Conservation (phyloP, 2,113 vertebrate genomes). For the Bambusicola thoracicus region DNA sequence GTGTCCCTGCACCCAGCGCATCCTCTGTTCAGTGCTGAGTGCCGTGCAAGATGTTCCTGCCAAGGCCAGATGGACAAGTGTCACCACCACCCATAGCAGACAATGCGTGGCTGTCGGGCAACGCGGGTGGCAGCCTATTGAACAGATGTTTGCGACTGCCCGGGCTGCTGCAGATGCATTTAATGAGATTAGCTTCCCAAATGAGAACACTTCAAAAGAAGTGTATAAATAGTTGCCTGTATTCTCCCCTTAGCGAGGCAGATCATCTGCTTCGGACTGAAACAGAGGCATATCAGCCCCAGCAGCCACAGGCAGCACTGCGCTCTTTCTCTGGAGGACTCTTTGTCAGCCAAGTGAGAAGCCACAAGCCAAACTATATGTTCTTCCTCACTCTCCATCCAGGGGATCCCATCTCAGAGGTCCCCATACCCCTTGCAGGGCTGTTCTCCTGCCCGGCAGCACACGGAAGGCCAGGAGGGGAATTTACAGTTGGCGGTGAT, state of each 20-base stretch:
- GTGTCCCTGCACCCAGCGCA: background rate
- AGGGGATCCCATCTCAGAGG: background rate
- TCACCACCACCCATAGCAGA: accelerated
- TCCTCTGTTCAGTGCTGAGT: background rate
- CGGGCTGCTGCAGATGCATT: background rate
- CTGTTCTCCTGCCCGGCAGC: background rate
- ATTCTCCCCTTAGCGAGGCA: background rate
- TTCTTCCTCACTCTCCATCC: background rate
- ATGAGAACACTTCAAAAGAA: background rate
- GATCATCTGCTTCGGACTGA: background rate
- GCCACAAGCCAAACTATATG: accelerated
- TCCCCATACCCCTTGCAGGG: too few relatives aligned
- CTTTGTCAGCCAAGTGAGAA: background rate
- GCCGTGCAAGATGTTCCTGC: accelerated
- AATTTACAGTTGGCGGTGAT: background rate
- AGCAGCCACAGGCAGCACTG: background rate
- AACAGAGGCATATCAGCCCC: background rate
- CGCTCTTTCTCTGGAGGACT: background rate
- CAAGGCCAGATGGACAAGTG: accelerated
- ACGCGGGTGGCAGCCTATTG: accelerated
- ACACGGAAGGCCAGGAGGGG: background rate
- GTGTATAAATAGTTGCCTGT: background rate
- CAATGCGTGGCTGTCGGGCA: accelerated
- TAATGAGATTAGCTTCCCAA: background rate
- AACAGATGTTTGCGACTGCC: background rate